These are phyloP conservation scores for Entelurus aequoreus DNA, from an alignment of 2,113 vertebrate species.

Conservation along the genomic window DNA sequence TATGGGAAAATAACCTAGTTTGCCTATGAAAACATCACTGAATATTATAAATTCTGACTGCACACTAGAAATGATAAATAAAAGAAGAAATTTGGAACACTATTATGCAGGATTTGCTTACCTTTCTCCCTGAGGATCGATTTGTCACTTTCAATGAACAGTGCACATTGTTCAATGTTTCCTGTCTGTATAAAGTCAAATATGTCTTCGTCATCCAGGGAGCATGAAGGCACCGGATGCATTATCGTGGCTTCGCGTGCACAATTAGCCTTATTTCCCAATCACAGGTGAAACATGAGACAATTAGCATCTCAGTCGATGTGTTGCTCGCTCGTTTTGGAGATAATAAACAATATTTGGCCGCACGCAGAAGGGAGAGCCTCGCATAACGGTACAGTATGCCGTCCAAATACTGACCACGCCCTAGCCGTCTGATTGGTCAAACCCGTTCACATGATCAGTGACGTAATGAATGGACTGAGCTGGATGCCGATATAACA, in stretches of 20 bases:
- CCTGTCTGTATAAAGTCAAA: constrained; percentile 70
- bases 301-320: constrained; percentile 6
- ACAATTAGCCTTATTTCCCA: background rate
- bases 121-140: constrained; percentile 63
- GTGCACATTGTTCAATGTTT: constrained; percentile 59
- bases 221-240: constrained; percentile 38
- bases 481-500: background rate
- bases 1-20: too few species aligned
- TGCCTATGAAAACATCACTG: too few species aligned
- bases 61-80: background rate
- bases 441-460: constrained; percentile 10
- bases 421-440: constrained; percentile 42
- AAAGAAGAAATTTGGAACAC: background rate
- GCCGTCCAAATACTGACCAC: constrained; percentile 30
- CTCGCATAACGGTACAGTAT: constrained; percentile 18
- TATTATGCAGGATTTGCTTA: constrained; percentile 34
- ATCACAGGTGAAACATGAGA: background rate
- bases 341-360: constrained; percentile 11
- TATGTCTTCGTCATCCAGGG: constrained; percentile 50
- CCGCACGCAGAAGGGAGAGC: constrained; percentile 2
- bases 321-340: constrained; percentile 10
- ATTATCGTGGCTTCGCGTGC: constrained; percentile 26
- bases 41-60: background rate
- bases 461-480: background rate
- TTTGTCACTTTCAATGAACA: constrained; percentile 59